Evolutionary conservation across 2,113 vertebrate species (phyloP).

Genomic region (Gopherus flavomarginatus): DNA sequence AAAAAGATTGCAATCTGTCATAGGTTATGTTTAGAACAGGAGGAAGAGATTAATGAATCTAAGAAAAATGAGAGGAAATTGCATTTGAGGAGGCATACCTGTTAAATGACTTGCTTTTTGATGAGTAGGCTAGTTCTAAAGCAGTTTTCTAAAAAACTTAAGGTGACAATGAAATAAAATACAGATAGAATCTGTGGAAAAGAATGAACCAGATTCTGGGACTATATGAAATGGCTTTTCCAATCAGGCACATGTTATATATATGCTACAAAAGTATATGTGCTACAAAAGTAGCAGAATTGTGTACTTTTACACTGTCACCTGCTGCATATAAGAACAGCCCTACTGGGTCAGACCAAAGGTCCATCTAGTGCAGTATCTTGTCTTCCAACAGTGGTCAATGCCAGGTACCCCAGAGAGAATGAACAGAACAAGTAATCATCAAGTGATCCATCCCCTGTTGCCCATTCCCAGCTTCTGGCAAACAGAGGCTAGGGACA

Average conservation of each 20-base stretch:
- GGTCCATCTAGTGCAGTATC: too few species aligned
- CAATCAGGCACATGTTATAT: not conserved
- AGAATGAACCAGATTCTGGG: not conserved
- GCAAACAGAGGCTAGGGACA: too few species aligned
- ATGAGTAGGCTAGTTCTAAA: not conserved
- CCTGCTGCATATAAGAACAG: not conserved
- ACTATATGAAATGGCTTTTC: not conserved
- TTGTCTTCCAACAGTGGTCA: too few species aligned
- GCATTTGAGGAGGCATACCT: constrained; percentile 20
- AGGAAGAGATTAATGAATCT: constrained; percentile 20
- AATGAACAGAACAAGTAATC: too few species aligned
- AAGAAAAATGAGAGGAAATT: constrained; percentile 18
- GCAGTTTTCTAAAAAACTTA: not conserved
- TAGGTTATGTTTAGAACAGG: constrained; percentile 31
- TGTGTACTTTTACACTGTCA: not conserved
- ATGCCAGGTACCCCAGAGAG: too few species aligned
- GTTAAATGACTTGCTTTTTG: constrained; percentile 21
- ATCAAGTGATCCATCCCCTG: too few species aligned
- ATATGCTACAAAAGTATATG: not conserved
- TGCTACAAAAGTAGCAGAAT: not conserved
- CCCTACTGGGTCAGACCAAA: too few species aligned
- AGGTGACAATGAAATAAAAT: not conserved
- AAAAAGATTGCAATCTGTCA: constrained; percentile 43
- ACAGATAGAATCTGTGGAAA: not conserved
- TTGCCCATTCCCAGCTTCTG: too few species aligned